A percentile compares a stretch with the other conserved stretches of the same genome.
phyloP scores from a whole-genome alignment of 2,113 vertebrate species.

The Megaptera novaeangliae region DNA sequence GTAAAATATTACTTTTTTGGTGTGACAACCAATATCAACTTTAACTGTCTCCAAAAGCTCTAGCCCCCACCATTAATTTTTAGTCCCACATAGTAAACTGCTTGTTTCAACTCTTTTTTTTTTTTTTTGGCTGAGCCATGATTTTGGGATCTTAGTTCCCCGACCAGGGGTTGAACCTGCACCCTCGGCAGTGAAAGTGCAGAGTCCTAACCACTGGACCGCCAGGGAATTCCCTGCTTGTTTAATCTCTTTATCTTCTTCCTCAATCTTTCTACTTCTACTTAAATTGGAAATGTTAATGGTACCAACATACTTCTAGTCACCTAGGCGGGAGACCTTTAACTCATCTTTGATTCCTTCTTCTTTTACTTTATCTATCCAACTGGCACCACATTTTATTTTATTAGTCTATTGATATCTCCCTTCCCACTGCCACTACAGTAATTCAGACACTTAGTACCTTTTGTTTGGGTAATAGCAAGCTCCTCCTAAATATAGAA shows the following conservation, averaged over 20 bases:
- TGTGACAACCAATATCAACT: background rate
- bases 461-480: background rate
- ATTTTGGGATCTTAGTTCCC: background rate
- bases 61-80: background rate
- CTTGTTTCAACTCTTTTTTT: background rate
- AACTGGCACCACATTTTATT: background rate
- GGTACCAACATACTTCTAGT: background rate
- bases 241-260: conserved; percentile 3
- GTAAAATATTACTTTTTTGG: background rate
- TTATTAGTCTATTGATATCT: background rate
- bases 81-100: background rate
- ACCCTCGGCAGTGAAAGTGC: background rate
- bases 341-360: background rate
- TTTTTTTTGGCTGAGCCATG: background rate
- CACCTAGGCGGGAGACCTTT: background rate
- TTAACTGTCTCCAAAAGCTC: conserved; percentile 6
- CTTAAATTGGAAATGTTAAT: background rate
- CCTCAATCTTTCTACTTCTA: background rate
- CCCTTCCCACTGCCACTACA: background rate
- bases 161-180: background rate
- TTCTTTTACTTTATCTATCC: background rate
- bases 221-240: background rate
- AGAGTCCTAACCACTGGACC: background rate
- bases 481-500: background rate
- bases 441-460: background rate